Evolutionary conservation across 1,140 invertebrate species (phyloP).

Genomic region (Caerostris extrusa): DNA sequence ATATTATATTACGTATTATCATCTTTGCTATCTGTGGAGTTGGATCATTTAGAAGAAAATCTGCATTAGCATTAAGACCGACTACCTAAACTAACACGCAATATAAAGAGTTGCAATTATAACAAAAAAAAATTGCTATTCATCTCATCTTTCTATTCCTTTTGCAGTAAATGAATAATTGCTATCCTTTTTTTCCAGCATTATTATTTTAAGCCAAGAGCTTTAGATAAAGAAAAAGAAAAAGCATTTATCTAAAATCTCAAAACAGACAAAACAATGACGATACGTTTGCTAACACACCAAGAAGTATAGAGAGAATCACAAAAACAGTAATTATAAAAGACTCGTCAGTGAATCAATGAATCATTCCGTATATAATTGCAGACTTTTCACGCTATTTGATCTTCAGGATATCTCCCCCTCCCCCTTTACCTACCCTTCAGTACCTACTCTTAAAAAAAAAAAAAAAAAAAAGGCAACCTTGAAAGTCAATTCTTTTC

Average conservation of each 20-base stretch:
- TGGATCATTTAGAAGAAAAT: no score
- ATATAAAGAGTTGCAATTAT: no score
- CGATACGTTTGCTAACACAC: not conserved
- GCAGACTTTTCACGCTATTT: conserved; percentile 11
- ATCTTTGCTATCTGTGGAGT: no score
- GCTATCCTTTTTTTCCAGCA: not conserved
- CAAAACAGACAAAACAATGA: not conserved
- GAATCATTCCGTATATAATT: conserved; percentile 16
- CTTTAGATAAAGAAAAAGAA: not conserved
- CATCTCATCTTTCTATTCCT: not conserved
- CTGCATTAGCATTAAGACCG: no score
- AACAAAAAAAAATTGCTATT: not conserved
- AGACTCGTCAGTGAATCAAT: not conserved
- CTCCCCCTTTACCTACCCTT: not conserved
- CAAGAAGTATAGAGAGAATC: not conserved
- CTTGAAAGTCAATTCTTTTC: conserved; percentile 28
- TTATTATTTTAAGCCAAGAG: not conserved
- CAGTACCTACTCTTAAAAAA: not conserved
- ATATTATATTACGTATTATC: no score
- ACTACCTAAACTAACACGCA: no score
- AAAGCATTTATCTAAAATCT: not conserved
- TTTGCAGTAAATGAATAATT: not conserved
- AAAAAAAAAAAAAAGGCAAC: not conserved
- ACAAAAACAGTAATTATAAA: conserved; percentile 1
- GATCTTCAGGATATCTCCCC: not conserved